Evolutionary conservation across 2,888 invertebrate species (phyloP), one percentile per base, ranked within the genome.

Genomic region (Chalcis sispes): DNA sequence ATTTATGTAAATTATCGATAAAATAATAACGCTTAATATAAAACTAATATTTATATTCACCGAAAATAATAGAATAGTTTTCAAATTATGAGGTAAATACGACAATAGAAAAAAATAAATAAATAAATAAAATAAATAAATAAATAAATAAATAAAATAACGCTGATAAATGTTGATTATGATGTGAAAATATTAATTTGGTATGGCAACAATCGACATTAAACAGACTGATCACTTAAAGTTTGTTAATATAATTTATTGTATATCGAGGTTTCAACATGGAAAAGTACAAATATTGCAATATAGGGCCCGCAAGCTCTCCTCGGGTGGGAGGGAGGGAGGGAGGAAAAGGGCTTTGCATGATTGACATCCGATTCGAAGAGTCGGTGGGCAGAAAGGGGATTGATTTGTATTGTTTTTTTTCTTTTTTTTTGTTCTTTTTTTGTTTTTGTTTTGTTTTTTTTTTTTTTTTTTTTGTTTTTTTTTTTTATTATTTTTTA

Each of bases 271-370:
- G 87, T 88, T 88, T 88, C 88, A 88, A 88, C 88, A 88, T 88
- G 88, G 88, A 88, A 88, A 88, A 88, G 88, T 88, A 88, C 88
- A 88, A 88, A 88, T 88, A 88, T 88, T 88, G 88, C 88, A 88
- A 86, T 88, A 86, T 88, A 87, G 88, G 88, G 88, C 87, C 86
- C 86, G 86, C 85, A 87, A 88, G 87, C 86, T 88, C 85, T 87
- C 85, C 85, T 87, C 85, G 85, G 85, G 86, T 84, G 84, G 87
- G 87, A 85, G 87, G 87, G 86, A 86, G 85, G 84, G 87, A 83
- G 85, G 86, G 85, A 86, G 82, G 82, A 81, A 82, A 79, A 78
- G 77, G 77, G 62, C 64, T 70, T 66, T 72, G 46, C 58, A 69
- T 73, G 69, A 73, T 77, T 73, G 69, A 69, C 64, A 72, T 78